phyloP scores from a whole-genome alignment of 2,888 invertebrate species.

The Agrotis ipsilon region DNA sequence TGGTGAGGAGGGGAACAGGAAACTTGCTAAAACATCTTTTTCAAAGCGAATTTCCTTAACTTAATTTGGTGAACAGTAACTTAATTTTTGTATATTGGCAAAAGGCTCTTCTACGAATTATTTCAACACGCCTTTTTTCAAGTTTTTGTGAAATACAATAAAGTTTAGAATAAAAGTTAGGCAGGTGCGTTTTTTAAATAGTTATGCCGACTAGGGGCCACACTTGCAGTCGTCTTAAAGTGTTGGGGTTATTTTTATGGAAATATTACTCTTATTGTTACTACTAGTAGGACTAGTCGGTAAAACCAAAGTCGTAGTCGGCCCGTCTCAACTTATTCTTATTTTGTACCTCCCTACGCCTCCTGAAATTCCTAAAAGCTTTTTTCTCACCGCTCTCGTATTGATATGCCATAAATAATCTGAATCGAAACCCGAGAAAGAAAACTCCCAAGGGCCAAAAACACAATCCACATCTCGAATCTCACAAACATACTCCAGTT shows the following conservation, averaged over 20 bases:
- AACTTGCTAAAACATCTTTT: conserved; percentile 25
- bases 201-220: no score
- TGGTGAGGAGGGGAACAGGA: conserved; percentile 8
- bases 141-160: background rate
- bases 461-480: conserved; percentile 6
- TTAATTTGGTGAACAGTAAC: conserved; percentile 23
- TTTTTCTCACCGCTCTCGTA: background rate
- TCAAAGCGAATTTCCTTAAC: conserved; percentile 13
- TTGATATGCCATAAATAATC: conserved; percentile 6
- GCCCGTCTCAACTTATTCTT: background rate
- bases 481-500: conserved; percentile 5
- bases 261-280: no score
- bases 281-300: no score
- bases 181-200: no score
- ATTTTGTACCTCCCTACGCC: background rate
- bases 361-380: background rate
- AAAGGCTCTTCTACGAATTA: background rate
- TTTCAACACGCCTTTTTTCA: background rate
- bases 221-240: no score
- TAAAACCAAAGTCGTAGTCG: no score
- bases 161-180: background rate
- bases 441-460: conserved; percentile 12
- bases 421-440: background rate
- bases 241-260: no score
- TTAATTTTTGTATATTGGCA: conserved; percentile 13